A percentile compares a stretch with the other conserved stretches of the same genome.
These are phyloP conservation scores for Eupeodes corollae DNA, from an alignment of 1,140 invertebrate species.

Conservation along the genomic window DNA sequence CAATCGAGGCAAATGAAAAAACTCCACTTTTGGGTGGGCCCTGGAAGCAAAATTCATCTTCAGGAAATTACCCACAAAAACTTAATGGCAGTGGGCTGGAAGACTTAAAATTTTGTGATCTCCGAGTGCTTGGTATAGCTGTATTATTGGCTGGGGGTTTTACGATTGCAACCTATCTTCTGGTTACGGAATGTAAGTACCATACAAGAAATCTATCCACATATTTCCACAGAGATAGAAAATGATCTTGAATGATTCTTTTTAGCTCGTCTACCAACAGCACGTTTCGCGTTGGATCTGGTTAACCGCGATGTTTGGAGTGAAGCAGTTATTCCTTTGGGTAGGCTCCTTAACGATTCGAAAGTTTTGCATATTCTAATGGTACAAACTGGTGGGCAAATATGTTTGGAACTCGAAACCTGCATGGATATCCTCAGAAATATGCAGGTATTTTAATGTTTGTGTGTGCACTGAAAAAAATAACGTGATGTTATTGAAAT, in stretches of 20 bases:
- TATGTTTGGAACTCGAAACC: slow-evolving; percentile 12
- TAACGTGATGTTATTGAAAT: no score
- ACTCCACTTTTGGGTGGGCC: slow-evolving; percentile 17
- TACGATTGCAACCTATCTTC: slow-evolving; percentile 9
- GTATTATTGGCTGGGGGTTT: slow-evolving; percentile 4
- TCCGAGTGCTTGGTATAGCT: slow-evolving; percentile 4
- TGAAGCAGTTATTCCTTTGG: slow-evolving; percentile 4
- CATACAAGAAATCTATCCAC: not conserved
- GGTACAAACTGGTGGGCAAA: slow-evolving; percentile 20
- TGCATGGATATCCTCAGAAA: slow-evolving; percentile 15
- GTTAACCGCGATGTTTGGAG: slow-evolving; percentile 27
- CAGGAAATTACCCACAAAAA: not conserved
- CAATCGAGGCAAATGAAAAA: slow-evolving; percentile 13
- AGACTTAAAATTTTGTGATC: slow-evolving; percentile 3
- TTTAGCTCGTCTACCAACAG: slow-evolving; percentile 10
- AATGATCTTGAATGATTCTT: not conserved
- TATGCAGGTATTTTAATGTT: slow-evolving; percentile 20
- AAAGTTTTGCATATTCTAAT: slow-evolving; percentile 18
- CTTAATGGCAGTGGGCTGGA: not conserved
- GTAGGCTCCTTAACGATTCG: slow-evolving; percentile 7
- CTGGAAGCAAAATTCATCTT: slow-evolving; percentile 1
- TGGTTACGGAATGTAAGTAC: slow-evolving; percentile 11
- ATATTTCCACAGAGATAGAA: not conserved
- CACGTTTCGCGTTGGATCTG: slow-evolving; percentile 19
- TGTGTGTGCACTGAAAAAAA: no score